Evolutionary conservation across 1,140 invertebrate genomes (phyloP).

Genomic region (Temnothorax nylanderi): DNA sequence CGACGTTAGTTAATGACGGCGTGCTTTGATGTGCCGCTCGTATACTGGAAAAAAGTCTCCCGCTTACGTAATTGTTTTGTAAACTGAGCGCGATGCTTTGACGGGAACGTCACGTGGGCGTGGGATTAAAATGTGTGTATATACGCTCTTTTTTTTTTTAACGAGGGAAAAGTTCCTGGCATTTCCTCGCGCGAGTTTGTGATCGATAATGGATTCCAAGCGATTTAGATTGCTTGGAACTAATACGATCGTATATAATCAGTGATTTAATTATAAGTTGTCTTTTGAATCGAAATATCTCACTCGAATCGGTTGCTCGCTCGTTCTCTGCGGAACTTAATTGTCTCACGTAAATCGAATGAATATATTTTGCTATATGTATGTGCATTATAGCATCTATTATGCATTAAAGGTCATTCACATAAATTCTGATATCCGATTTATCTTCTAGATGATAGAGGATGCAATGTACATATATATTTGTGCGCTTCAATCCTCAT

Average conservation of each 20-base stretch:
- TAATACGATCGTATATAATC: slow-evolving; percentile 50
- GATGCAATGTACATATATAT: slow-evolving; percentile 70
- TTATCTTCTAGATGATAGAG: slow-evolving; percentile 63
- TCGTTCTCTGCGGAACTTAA: not conserved
- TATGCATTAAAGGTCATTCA: not conserved
- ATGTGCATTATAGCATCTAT: not conserved
- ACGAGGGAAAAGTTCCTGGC: slow-evolving; percentile 64
- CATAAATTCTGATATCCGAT: not conserved
- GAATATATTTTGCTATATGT: slow-evolving; percentile 1
- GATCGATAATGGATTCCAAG: slow-evolving; percentile 41
- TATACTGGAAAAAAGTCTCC: slow-evolving; percentile 66
- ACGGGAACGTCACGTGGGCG: slow-evolving; percentile 52
- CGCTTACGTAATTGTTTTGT: slow-evolving; percentile 72
- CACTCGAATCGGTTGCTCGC: not conserved
- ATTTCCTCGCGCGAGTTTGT: slow-evolving; percentile 30
- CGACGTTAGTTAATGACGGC: slow-evolving; percentile 69
- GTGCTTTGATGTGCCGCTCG: slow-evolving; percentile 65
- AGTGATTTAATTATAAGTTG: slow-evolving; percentile 50
- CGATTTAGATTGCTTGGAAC: slow-evolving; percentile 62
- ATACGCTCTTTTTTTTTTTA: slow-evolving; percentile 56
- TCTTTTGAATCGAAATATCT: slow-evolving; percentile 28
- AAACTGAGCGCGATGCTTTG: slow-evolving; percentile 71
- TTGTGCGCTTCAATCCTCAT: slow-evolving; percentile 61
- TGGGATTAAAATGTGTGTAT: slow-evolving; percentile 60
- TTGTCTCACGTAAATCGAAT: not conserved